phyloP scores from a whole-genome alignment of 2,113 vertebrate species.

The Cervus canadensis region DNA sequence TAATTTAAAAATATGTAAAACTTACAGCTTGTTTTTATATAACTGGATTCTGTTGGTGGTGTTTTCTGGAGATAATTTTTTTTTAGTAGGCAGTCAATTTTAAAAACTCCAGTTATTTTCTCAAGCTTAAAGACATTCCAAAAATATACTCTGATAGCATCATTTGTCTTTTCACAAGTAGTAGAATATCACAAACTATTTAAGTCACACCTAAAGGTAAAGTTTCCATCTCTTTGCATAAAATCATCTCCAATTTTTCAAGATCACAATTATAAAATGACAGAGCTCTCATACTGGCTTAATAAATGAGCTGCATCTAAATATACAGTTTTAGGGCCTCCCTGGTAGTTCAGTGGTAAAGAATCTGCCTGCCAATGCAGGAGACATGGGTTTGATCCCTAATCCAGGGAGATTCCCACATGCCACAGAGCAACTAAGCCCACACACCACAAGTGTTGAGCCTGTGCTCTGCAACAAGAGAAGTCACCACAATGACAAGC shows the following conservation, averaged over 20 bases:
- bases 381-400: background rate
- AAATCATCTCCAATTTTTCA: conserved; percentile 4
- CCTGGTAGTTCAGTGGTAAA: background rate
- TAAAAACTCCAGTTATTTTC: conserved; percentile 40
- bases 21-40: background rate
- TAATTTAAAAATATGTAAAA: conserved; percentile 53
- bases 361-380: background rate
- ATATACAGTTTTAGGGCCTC: background rate
- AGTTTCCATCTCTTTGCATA: background rate
- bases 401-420: background rate
- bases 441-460: background rate
- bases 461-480: background rate
- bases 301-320: background rate
- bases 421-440: background rate
- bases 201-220: background rate
- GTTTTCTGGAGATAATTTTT: background rate
- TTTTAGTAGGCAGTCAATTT: conserved; percentile 14
- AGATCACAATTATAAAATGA: conserved; percentile 42
- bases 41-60: background rate
- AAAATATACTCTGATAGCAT: background rate
- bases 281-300: background rate
- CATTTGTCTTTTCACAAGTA: conserved; percentile 37
- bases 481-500: background rate
- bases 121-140: conserved; percentile 11
- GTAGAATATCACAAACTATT: background rate